These are phyloP conservation scores for Lutjanus argentimaculatus DNA, from an alignment of 2,797 vertebrate genomes.

Conservation along the genomic window DNA sequence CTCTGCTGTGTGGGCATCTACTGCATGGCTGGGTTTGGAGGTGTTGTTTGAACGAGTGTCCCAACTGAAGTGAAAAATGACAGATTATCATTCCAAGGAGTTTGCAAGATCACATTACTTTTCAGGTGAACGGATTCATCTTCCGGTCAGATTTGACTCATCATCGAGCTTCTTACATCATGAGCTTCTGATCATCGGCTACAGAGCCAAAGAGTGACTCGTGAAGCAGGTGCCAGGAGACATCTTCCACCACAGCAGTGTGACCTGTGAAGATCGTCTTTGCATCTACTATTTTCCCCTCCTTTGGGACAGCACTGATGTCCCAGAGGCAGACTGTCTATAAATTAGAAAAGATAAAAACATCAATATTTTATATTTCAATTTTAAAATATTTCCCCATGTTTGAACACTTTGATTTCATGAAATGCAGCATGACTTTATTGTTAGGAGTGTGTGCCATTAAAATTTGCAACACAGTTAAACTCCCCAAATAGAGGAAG, in stretches of 20 bases:
- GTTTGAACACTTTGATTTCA: neutral
- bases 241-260: conserved; percentile 95
- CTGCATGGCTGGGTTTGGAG: conserved; percentile 94
- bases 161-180: conserved; percentile 89
- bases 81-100: neutral
- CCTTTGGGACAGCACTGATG: conserved; percentile 90
- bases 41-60: conserved; percentile 97
- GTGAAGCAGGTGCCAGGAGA: conserved; percentile 95
- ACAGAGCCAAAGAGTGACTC: conserved; percentile 97
- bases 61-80: conserved; percentile 86
- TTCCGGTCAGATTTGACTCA: fast-evolving
- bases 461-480: neutral
- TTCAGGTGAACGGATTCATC: neutral
- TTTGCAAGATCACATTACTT: neutral
- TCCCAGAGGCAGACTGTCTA: conserved; percentile 98
- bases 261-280: conserved; percentile 95
- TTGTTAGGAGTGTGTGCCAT: neutral
- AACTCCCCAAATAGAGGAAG: neutral
- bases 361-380: no score
- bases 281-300: conserved; percentile 93
- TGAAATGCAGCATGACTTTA: neutral
- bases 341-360: neutral
- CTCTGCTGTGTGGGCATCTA: conserved; percentile 96
- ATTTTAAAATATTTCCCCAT: no score
- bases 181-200: conserved; percentile 96